These are phyloP conservation scores for Leguminivora glycinivorella DNA, from an alignment of 1,140 invertebrate genomes.

Conservation along the genomic window DNA sequence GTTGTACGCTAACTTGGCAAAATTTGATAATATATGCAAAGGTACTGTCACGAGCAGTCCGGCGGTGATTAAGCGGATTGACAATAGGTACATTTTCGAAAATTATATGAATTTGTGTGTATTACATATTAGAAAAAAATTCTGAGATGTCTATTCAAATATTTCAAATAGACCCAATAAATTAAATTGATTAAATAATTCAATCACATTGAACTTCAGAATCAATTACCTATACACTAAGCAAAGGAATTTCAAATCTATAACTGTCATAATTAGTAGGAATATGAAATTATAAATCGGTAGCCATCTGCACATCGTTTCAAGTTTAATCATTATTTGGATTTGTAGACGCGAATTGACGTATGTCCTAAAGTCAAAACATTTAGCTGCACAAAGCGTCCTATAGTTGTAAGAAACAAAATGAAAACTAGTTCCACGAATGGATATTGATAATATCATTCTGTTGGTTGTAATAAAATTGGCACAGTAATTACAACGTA, in stretches of 20 bases:
- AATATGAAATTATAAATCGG: constrained; percentile 1
- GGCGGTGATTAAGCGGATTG: no score
- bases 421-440: constrained; percentile 10
- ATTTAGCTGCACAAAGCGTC: background rate
- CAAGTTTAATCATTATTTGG: background rate
- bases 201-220: no score
- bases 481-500: background rate
- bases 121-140: no score
- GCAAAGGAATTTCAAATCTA: background rate
- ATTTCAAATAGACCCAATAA: no score
- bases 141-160: no score
- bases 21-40: no score
- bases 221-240: background rate
- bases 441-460: constrained; percentile 15
- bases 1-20: no score
- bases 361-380: background rate
- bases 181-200: no score
- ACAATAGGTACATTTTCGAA: no score
- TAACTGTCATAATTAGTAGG: background rate
- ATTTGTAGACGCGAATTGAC: background rate
- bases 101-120: no score
- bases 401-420: background rate
- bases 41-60: no score
- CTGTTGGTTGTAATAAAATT: constrained; percentile 2
- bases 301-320: constrained; percentile 24